Conservation (phyloP, 2,113 vertebrate genomes). For the Pterocles gutturalis region DNA sequence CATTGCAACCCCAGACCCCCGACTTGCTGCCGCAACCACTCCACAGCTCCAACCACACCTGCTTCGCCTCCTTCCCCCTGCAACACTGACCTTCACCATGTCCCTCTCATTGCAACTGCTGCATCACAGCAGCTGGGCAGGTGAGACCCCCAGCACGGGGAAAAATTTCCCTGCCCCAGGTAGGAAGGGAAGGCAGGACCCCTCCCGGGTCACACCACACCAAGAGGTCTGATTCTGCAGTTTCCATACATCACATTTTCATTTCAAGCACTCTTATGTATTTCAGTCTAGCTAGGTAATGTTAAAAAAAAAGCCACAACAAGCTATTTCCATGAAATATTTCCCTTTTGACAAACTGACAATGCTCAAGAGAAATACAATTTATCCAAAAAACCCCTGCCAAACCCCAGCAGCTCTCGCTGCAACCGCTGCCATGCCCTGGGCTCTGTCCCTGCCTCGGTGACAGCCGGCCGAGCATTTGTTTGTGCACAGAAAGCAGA, state of each 20-base stretch:
- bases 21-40: background rate
- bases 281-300: background rate
- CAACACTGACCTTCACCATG: background rate
- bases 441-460: background rate
- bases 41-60: fast-evolving
- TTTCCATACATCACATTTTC: background rate
- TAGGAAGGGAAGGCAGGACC: background rate
- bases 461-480: background rate
- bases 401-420: background rate
- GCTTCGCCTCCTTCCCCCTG: background rate
- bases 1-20: background rate
- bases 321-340: background rate
- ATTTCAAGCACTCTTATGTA: background rate
- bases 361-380: background rate
- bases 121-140: background rate
- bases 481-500: background rate
- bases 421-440: fast-evolving
- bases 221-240: background rate
- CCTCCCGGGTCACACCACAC: background rate
- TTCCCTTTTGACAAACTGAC: background rate
- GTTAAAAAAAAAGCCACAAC: background rate
- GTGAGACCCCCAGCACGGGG: background rate
- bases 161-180: background rate
- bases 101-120: background rate
- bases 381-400: background rate